Evolutionary conservation across 2,797 vertebrate species (phyloP).

Genomic region (Cirrhinus mrigala): DNA sequence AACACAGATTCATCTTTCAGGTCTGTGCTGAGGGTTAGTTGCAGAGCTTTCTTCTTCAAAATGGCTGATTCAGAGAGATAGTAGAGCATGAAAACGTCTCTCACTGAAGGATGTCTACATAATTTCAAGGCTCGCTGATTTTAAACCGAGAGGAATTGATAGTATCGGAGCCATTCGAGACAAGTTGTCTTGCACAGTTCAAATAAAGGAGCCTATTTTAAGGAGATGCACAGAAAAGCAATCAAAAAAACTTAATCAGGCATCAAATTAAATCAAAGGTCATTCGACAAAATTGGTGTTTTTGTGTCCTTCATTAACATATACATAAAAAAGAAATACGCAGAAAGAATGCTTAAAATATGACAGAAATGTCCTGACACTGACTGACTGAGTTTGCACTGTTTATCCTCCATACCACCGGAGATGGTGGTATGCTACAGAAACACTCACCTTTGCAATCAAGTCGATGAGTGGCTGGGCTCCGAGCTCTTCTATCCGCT

Average conservation of each 20-base stretch:
- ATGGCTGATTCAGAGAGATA: slow-evolving; percentile 38
- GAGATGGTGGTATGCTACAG: no score
- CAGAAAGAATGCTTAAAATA: background rate
- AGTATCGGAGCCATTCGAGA: background rate
- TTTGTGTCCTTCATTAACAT: background rate
- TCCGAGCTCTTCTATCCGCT: slow-evolving; percentile 90
- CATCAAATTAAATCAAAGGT: slow-evolving; percentile 29
- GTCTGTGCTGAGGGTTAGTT: slow-evolving; percentile 8
- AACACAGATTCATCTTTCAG: slow-evolving; percentile 25
- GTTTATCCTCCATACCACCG: background rate
- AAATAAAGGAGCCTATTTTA: slow-evolving; percentile 10
- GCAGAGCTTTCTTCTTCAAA: slow-evolving; percentile 28
- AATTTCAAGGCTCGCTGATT: slow-evolving; percentile 16
- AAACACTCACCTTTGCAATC: slow-evolving; percentile 85
- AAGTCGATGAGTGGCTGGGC: slow-evolving; percentile 91
- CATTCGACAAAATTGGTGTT: background rate
- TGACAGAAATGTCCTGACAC: background rate
- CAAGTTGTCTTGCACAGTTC: background rate
- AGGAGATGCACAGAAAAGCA: slow-evolving; percentile 6
- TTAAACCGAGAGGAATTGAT: slow-evolving; percentile 29
- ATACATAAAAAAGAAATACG: background rate
- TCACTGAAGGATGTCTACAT: slow-evolving; percentile 23
- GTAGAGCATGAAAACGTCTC: slow-evolving; percentile 1
- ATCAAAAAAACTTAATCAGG: slow-evolving; percentile 1
- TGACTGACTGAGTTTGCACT: background rate